These are phyloP conservation scores for Xyrauchen texanus DNA, from an alignment of 2,113 vertebrate genomes.

Conservation along the genomic window DNA sequence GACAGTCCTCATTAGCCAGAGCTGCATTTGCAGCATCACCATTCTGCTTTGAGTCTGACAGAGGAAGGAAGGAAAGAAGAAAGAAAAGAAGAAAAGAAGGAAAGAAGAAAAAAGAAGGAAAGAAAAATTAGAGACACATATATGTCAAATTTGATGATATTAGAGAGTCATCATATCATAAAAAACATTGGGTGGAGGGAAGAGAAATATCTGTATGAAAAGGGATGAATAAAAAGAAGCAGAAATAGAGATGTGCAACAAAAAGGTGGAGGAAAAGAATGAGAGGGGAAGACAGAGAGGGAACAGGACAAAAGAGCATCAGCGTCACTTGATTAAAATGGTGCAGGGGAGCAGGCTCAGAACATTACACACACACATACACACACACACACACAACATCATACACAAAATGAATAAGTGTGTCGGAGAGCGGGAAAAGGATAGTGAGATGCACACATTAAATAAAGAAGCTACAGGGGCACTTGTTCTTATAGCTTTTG, in stretches of 20 bases:
- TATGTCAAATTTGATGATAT: background rate
- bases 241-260: background rate
- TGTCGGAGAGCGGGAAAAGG: background rate
- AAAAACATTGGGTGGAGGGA: background rate
- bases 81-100: background rate
- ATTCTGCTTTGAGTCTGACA: slow-evolving; percentile 94
- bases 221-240: slow-evolving; percentile 10
- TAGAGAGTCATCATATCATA: background rate
- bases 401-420: slow-evolving; percentile 31
- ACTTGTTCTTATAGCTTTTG: slow-evolving; percentile 53
- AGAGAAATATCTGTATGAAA: background rate
- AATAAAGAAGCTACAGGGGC: slow-evolving; percentile 42
- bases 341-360: background rate
- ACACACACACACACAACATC: slow-evolving; percentile 26
- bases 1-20: slow-evolving; percentile 98
- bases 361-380: slow-evolving; percentile 7
- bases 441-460: slow-evolving; percentile 16
- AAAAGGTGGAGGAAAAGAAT: background rate
- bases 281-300: background rate
- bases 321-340: slow-evolving; percentile 23
- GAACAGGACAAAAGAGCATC: background rate
- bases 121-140: background rate
- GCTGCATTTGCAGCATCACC: slow-evolving; percentile 95
- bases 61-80: background rate
- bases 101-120: background rate